Base-by-base conservation (phyloP, 2,888 invertebrate species). In the Neoascia interrupta region DNA sequence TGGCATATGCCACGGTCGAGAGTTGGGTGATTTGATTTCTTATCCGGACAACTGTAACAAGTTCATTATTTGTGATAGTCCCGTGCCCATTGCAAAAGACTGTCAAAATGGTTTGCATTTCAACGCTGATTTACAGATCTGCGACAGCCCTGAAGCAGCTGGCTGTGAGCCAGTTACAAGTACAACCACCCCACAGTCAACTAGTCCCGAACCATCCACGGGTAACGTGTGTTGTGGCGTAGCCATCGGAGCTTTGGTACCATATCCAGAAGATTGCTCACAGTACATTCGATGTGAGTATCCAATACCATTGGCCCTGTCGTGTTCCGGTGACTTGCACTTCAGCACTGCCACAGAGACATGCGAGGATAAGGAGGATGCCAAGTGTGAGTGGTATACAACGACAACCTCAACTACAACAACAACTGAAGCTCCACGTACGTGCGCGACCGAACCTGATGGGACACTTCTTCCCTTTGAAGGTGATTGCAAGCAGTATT, bases 401-500 rank as follows among this genome's bases (percentile, higher is more conserved):
- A 21, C 56, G 8, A 51, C 51, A 8, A 21, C 31, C 8, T 2
- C 8, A 2, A n/a, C n/a, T n/a, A n/a, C 31, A 5, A 45, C 34
- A 0, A 31, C 56, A n/a, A 54, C 41, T 2, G 0, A 11, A 19
- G 18, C n/a, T 26, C 49, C 26, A 11, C 18, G 10, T 0, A 37
- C 37, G 8, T 87, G 86, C 41, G 69, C 63, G 18, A 82, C 81
- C 16, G 60, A 82, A 13, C 81, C 84, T 0, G 83, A 85, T 31
- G 86, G 86, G 1, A 73, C 81, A 2, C 34, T 83, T 11, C 13
- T 86, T 13, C 34, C 80, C 2, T 81, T 84, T 72, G 81, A 83
- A 0, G 41, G 61, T 0, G 79, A 85, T 21, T 87, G 87, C 66
- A 83, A 82, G 5, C 63, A 81, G 1, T 87, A 84, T 28, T 49